These are phyloP conservation scores for Drosophila aldrichi DNA, from an alignment of 2,888 invertebrate genomes.

Conservation along the genomic window DNA sequence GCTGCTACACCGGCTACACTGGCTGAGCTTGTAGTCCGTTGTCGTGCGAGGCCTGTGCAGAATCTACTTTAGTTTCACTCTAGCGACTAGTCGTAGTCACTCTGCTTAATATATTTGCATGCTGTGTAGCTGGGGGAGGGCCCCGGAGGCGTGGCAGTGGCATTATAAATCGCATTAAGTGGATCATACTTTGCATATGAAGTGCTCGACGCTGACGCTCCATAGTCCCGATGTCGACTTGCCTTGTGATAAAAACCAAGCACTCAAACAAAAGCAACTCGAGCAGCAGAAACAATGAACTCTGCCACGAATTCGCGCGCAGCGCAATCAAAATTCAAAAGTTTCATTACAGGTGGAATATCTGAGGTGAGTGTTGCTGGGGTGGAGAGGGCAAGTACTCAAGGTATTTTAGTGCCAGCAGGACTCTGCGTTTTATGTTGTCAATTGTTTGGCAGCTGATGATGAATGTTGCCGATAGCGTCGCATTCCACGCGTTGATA, in stretches of 20 bases:
- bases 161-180: slow-evolving; percentile 81
- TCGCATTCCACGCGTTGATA: slow-evolving; percentile 48
- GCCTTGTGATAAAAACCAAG: slow-evolving; percentile 66
- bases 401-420: slow-evolving; percentile 39
- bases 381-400: neutral
- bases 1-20: neutral
- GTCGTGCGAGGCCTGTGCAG: slow-evolving; percentile 14
- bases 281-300: slow-evolving; percentile 49
- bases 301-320: slow-evolving; percentile 4
- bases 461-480: slow-evolving; percentile 77
- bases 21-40: slow-evolving; percentile 8
- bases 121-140: slow-evolving; percentile 15
- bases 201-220: slow-evolving; percentile 51
- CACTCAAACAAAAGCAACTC: slow-evolving; percentile 22
- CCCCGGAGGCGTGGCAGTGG: slow-evolving; percentile 30
- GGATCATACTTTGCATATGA: slow-evolving; percentile 83
- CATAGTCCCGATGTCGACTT: slow-evolving; percentile 36
- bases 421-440: slow-evolving; percentile 55
- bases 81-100: slow-evolving; percentile 22
- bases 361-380: neutral
- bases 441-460: slow-evolving; percentile 79
- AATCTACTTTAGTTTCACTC: slow-evolving; percentile 44
- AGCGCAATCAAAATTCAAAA: slow-evolving; percentile 80
- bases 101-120: slow-evolving; percentile 65
- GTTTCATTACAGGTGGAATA: slow-evolving; percentile 77